Base-by-base conservation (phyloP, 2,888 invertebrate species). In the Coleophora deauratella region DNA sequence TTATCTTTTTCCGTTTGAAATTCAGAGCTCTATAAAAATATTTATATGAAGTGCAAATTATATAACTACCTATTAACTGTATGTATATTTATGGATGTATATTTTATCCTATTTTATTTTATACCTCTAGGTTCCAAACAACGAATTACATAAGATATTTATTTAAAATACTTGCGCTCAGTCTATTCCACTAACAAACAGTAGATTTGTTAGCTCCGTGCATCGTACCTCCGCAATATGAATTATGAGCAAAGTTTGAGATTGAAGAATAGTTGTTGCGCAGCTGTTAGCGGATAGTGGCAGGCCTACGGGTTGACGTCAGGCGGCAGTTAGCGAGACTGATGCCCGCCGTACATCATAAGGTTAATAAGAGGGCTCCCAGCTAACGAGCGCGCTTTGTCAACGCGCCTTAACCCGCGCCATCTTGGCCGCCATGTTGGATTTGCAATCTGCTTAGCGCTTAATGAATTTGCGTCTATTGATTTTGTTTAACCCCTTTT, bases 311-410 rank as follows among this genome's bases (percentile, higher is more conserved):
- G 46, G 38, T 46, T 61, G 64, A 63, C 68, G 63, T 69, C 68
- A 36, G 55, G 50, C 59, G 57, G 55, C 57, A 62, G 63, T 58
- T 56, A 67, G 68, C 64, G 78, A 78, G 78, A 79, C 56, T 54
- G 75, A 85, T 84, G 76, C 68, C 72, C 69, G 64, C 67, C 81
- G 78, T 86, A 80, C 84, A 80, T 86, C 86, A 86, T 86, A 86
- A 86, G 82, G 86, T 86, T 86, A 86, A 86, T 86, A 86, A 86
- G 85, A 81, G 84, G 84, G 82, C 84, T 84, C 72, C 70, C 63
- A 78, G 82, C 85, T 86, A 86, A 86, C 86, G 86, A 82, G 68
- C 64, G 44, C 82, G 80, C 86, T 86, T 86, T 86, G 86, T 86
- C 86, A 86, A 75, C 79, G 76, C 74, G 84, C 76, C 77, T 82